Evolutionary conservation across 2,888 invertebrate species (phyloP), one percentile per base, ranked within the genome.

Genomic region (Scrobipalpa atriplicella): DNA sequence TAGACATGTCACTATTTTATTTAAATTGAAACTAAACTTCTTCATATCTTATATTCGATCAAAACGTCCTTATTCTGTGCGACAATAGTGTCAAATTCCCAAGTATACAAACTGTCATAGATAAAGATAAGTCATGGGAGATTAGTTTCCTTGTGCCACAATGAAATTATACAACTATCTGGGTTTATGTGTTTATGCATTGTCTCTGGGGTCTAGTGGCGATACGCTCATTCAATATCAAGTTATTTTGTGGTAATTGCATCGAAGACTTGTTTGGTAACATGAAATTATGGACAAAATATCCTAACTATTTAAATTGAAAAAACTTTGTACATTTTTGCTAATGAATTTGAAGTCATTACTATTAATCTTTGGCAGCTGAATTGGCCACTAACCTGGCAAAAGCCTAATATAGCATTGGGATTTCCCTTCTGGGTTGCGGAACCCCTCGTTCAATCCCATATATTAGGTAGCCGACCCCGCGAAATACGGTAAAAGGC

Each of bases 41-140:
- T n/a, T n/a, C 29, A 29, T 29, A 29, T 29, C 29, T 29, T 13
- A 13, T 43, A 13, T 43, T 43, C 13, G 10, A 43, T 16, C n/a
- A 47, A 47, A 16, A 56, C 54, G 29, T 56, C 54, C 29, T 56
- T 56, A 52, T 19, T 56, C 11, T 56, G 0, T 10, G 21, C 13
- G 54, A 56, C 54, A 56, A 56, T 56, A 21, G 54, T 56, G 29
- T 21, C 54, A 29, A 13, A 56, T 21, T 21, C 29, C 7, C 54
- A 56, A 56, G 29, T 13, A 3, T 21, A 56, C 54, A 21, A 21
- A 52, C 19, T 19, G 9, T 10, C 41, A 29, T 29, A 29, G 29
- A 13, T 13, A 16, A n/a, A 52, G 52, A 52, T 52, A 52, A 56
- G 54, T 56, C 54, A 56, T 56, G 54, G 54, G 54, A 56, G 54